Conservation (phyloP, 2,888 invertebrate species). For the Nymphalis polychloros region DNA sequence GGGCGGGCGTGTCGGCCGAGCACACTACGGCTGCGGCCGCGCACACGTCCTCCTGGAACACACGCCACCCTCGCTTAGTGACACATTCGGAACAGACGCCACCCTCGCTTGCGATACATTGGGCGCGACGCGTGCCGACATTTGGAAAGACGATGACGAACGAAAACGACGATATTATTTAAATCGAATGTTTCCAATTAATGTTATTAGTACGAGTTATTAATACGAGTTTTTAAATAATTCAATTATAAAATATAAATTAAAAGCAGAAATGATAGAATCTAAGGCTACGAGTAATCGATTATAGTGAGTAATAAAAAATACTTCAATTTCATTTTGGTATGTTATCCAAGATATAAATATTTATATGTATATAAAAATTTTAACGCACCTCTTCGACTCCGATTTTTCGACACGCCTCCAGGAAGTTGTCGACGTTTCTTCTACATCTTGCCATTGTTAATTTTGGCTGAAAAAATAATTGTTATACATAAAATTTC, state of each 20-base stretch:
- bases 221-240: too few species aligned
- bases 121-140: too few species aligned
- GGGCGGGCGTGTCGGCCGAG: conserved; percentile 42
- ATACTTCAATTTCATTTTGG: too few species aligned
- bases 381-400: conserved; percentile 91
- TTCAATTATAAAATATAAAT: too few species aligned
- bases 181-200: too few species aligned
- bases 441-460: conserved; percentile 97
- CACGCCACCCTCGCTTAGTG: conserved; percentile 76
- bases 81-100: conserved; percentile 81
- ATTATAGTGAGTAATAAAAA: too few species aligned
- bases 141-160: too few species aligned
- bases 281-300: too few species aligned
- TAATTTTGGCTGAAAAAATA: conserved; percentile 89
- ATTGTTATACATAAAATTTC: not conserved
- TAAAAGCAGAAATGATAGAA: too few species aligned
- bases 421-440: conserved; percentile 97
- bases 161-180: not conserved
- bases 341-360: not conserved
- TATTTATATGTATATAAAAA: not conserved
- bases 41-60: conserved; percentile 86
- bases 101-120: conserved; percentile 57
- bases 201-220: too few species aligned
- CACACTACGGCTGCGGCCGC: conserved; percentile 83
- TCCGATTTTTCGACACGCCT: conserved; percentile 96